Percentiles rank a stretch among this genome's conserved stretches.
Evolutionary conservation across 2,113 vertebrate genomes (phyloP).

Genomic region (Vireo altiloquus): DNA sequence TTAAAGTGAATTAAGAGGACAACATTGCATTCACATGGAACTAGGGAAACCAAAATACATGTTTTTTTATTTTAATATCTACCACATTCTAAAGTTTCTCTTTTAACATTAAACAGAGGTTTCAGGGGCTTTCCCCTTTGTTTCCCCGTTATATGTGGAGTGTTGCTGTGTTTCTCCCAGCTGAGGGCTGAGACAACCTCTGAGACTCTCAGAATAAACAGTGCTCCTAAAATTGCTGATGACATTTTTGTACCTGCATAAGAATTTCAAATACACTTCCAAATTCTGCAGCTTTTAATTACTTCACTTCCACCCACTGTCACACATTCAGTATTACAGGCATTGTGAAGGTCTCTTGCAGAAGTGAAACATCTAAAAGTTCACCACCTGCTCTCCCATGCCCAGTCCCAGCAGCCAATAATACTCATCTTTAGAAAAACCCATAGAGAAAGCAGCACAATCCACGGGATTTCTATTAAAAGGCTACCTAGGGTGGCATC

Average conservation of each 20-base stretch:
- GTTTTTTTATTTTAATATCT: neutral
- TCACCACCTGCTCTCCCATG: neutral
- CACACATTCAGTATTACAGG: neutral
- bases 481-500: neutral
- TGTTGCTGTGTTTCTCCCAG: neutral
- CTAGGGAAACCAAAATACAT: neutral
- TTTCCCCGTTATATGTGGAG: neutral
- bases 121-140: neutral
- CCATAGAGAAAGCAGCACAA: neutral
- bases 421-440: neutral
- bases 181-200: neutral
- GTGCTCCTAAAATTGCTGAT: neutral
- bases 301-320: slow-evolving; percentile 17
- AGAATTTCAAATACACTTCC: slow-evolving; percentile 11
- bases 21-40: neutral
- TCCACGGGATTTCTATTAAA: neutral
- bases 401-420: neutral
- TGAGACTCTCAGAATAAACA: neutral
- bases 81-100: neutral
- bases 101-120: neutral
- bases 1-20: neutral
- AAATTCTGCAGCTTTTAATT: slow-evolving; percentile 36
- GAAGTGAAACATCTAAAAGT: neutral
- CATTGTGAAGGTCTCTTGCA: neutral
- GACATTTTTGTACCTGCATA: slow-evolving; percentile 3